A percentile compares a stretch with the other conserved stretches of the same genome.
Evolutionary conservation across 1,140 invertebrate genomes (phyloP).

Genomic region (Magallana gigas): DNA sequence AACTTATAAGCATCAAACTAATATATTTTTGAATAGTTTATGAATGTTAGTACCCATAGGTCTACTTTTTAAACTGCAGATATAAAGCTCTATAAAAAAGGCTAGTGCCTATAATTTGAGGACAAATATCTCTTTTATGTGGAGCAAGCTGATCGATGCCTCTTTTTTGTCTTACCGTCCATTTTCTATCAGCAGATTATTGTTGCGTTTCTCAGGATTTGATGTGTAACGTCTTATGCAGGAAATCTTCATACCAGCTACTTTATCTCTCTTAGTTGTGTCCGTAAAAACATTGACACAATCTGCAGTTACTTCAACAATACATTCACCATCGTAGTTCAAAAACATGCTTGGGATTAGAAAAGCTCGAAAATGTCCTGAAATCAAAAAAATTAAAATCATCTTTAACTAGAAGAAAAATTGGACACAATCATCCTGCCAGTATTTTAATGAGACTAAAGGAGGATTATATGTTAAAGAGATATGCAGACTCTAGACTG

Average conservation of each 20-base stretch:
- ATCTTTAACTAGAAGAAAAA: background rate
- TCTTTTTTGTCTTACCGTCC: conserved; percentile 41
- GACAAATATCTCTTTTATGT: too few species aligned
- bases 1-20: too few species aligned
- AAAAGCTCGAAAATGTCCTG: conserved; percentile 49
- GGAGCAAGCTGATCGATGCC: too few species aligned
- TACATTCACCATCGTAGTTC: conserved; percentile 48
- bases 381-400: background rate
- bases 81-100: too few species aligned
- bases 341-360: conserved; percentile 45
- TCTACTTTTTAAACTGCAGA: too few species aligned
- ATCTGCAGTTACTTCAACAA: conserved; percentile 39
- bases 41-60: too few species aligned
- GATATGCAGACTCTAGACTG: too few species aligned
- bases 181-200: conserved; percentile 48
- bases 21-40: too few species aligned
- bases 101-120: too few species aligned
- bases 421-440: too few species aligned
- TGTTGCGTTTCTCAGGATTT: conserved; percentile 21
- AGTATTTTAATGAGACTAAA: too few species aligned
- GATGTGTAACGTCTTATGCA: conserved; percentile 50
- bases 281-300: conserved; percentile 42
- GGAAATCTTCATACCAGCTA: conserved; percentile 33
- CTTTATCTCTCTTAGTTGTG: background rate
- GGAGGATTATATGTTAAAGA: too few species aligned